Base-by-base conservation (phyloP, 2,797 vertebrate genomes). In the Synaphobranchus kaupii region DNA sequence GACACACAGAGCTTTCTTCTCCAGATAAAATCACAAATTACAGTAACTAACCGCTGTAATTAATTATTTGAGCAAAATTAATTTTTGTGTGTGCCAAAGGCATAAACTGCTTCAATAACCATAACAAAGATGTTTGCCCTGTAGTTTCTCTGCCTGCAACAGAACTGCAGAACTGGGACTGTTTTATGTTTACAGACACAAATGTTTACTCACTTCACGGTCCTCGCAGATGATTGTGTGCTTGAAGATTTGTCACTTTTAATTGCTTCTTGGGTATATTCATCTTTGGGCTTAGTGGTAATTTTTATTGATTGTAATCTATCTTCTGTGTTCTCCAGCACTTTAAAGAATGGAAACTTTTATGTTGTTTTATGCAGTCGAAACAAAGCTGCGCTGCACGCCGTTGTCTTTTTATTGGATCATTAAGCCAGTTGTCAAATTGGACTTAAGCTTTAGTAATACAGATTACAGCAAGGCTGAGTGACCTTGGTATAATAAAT, bases 401-500 rank as follows among this genome's bases (percentile, higher is more conserved):
- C 13, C 17, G 90, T 89, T 88, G 78, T 90, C 92, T 85, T 87
- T 85, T 86, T 90, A 90, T 88, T 89, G 87, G 89, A 92, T 91
- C 88, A 89, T 87, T 89, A 85, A 66, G 88, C 85, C 88, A 7
- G 20, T 88, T 87, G 83, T 91, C 87, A 76, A 88, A 89, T 90
- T 86, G 83, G 54, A 86, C 47, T 71, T 78, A 88, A 54, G 44
- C 90, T 90, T 89, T 76, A 88, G 88, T 84, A 86, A 85, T 56
- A 85, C 90, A 89, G 86, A 93, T 93, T 92, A 87, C 86, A 88
- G 86, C 88, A 88, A 88, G 90, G 86, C 88, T 87, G 89, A 87
- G 71, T 86, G 86, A 89, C 76, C 90, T 87, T 54, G 76, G 88
- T 89, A 86, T 87, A 85, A 90, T 80, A 89, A 89, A 87, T 80